Percentiles rank a stretch among this genome's conserved stretches.
Conservation (phyloP, 2,113 vertebrate species). For the Artemisiospiza belli region DNA sequence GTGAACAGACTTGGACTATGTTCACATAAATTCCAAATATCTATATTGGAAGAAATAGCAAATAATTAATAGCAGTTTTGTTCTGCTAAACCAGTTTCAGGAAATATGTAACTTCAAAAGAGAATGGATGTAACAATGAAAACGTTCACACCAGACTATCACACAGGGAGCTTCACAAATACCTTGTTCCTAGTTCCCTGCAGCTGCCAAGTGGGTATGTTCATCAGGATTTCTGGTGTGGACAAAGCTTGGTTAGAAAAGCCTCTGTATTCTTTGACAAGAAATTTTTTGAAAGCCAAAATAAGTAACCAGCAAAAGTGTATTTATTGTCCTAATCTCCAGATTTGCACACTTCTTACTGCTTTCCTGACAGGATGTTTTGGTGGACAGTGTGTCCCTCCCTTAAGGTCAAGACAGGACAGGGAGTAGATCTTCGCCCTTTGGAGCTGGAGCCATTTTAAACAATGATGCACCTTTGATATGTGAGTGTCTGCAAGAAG, state of each 20-base stretch:
- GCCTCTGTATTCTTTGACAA: background rate
- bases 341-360: background rate
- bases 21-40: background rate
- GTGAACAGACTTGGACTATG: background rate
- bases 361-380: slow-evolving; percentile 65
- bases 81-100: background rate
- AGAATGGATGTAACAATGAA: background rate
- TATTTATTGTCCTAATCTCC: slow-evolving; percentile 36
- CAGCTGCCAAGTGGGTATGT: background rate
- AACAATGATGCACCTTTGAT: slow-evolving; percentile 56
- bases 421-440: slow-evolving; percentile 39
- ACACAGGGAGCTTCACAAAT: background rate
- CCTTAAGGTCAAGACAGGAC: slow-evolving; percentile 35
- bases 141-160: background rate
- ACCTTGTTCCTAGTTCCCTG: background rate
- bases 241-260: background rate
- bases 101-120: background rate
- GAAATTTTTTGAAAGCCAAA: background rate
- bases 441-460: slow-evolving; percentile 44
- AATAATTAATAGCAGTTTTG: background rate
- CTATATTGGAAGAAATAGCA: background rate
- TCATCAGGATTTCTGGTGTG: background rate
- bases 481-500: slow-evolving; percentile 27
- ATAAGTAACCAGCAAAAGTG: background rate
- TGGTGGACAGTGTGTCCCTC: slow-evolving; percentile 54